Evolutionary conservation across 2,888 invertebrate genomes (phyloP), one percentile per base, ranked within the genome.

Genomic region (Drosophila gaucha): DNA sequence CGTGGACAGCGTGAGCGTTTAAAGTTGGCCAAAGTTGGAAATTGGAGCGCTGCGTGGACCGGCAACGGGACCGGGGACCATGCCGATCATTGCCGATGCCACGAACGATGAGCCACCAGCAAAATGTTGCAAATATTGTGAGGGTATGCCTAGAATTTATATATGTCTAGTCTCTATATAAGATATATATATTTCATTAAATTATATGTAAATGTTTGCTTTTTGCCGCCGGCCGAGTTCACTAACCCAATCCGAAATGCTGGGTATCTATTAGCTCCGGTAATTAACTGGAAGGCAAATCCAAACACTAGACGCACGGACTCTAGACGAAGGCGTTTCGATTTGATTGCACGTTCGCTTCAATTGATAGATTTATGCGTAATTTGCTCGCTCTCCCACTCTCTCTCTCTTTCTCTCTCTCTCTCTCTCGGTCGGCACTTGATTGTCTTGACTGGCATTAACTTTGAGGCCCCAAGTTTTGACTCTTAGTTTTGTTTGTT

Each of bases 111-210:
- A 94, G 93, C 96, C 96, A 93, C 95, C 96, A 94, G 95, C 96
- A 93, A 96, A 96, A 94, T 96, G 96, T 95, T 96, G 96, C 95
- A 96, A 95, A 94, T 96, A 96, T 93, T 96, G 96, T 95, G 96
- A 96, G 96, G 96, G 96, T 96, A 95, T 89, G 91, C 82, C 67
- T 86, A 84, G 76, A 76, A 78, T 64, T 85, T 82, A 77, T 76
- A 38, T 67, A 60, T 57, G 38, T 51, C 43, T 58, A 56, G 55
- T 41, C 31, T 41, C 55, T 54, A 39, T 39, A 20, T 36, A 41
- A 36, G 41, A 14, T 44, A 30, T 18, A 18, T n/a, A 54, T 38
- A n/a, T n/a, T n/a, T n/a, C n/a, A 24, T 16, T 39, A 28, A 16
- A 5, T 3, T 30, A 51, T 8, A 33, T 28, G 22, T 6, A 22